A percentile compares a stretch with the other conserved stretches of the same genome.
Evolutionary conservation across 2,113 vertebrate genomes (phyloP).

Genomic region (Ageneiosus marmoratus): DNA sequence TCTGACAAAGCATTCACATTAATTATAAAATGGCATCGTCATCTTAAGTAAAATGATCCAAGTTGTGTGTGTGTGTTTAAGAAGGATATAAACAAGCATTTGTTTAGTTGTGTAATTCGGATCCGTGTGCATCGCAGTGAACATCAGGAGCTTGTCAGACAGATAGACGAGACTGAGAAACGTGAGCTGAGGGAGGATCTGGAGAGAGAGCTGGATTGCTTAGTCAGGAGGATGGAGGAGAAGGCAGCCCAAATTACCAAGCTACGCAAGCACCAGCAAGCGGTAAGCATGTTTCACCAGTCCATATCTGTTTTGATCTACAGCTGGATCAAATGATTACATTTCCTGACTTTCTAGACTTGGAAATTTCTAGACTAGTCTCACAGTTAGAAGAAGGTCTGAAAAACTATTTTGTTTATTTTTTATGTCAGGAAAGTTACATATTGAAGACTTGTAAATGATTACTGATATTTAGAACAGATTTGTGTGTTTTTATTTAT

Average conservation of each 20-base stretch:
- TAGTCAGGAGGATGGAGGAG: slow-evolving; percentile 83
- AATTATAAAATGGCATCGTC: background rate
- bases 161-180: slow-evolving; percentile 71
- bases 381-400: background rate
- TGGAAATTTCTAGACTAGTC: no score
- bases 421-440: no score
- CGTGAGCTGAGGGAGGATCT: slow-evolving; percentile 69
- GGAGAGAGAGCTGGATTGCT: slow-evolving; percentile 75
- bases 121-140: slow-evolving; percentile 68
- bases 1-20: background rate
- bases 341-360: background rate
- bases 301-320: background rate
- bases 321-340: background rate
- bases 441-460: background rate
- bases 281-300: slow-evolving; percentile 62
- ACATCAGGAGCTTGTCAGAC: slow-evolving; percentile 79
- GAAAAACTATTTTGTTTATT: background rate
- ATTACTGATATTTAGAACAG: no score
- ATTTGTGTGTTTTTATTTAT: no score
- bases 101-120: background rate
- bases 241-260: slow-evolving; percentile 86
- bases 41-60: no score
- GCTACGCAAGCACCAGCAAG: slow-evolving; percentile 83
- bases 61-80: no score
- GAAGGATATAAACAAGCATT: no score